A percentile compares a stretch with the other conserved stretches of the same genome.
phyloP scores from a whole-genome alignment of 1,140 invertebrate species.

The Maniola jurtina region DNA sequence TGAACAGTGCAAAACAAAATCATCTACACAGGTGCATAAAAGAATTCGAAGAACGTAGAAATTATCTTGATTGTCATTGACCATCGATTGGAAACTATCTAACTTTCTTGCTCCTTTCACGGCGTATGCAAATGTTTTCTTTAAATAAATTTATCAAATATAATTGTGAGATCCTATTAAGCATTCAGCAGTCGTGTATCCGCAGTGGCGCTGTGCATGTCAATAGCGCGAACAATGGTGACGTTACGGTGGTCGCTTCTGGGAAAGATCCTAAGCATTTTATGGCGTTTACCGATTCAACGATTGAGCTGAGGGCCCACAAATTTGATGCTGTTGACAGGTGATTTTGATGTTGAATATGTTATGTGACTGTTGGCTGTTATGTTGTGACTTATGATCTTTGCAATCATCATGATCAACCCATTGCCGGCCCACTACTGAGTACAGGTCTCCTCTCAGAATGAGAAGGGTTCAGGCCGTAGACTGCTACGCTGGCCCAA shows the following conservation, averaged over 20 bases:
- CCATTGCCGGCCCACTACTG: no score
- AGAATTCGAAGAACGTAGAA: not conserved
- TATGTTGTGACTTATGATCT: not conserved
- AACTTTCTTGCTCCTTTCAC: slow-evolving; percentile 65
- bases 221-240: slow-evolving; percentile 68
- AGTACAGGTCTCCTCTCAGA: no score
- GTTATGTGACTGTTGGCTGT: slow-evolving; percentile 4
- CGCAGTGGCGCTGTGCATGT: slow-evolving; percentile 60
- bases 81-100: slow-evolving; percentile 32
- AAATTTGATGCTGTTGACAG: slow-evolving; percentile 51
- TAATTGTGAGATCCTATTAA: slow-evolving; percentile 76
- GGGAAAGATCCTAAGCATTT: slow-evolving; percentile 64
- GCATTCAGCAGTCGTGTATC: slow-evolving; percentile 69
- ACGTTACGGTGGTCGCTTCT: slow-evolving; percentile 74
- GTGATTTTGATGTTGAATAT: slow-evolving; percentile 33
- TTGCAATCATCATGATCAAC: no score
- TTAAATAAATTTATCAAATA: slow-evolving; percentile 78
- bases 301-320: slow-evolving; percentile 55
- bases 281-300: slow-evolving; percentile 67
- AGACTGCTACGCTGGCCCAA: no score
- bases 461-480: no score
- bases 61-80: slow-evolving; percentile 10
- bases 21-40: not conserved
- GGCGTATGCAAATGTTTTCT: slow-evolving; percentile 68
- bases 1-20: no score